Conservation (phyloP, 2,888 invertebrate genomes). For the Eurytoma adleriae region DNA sequence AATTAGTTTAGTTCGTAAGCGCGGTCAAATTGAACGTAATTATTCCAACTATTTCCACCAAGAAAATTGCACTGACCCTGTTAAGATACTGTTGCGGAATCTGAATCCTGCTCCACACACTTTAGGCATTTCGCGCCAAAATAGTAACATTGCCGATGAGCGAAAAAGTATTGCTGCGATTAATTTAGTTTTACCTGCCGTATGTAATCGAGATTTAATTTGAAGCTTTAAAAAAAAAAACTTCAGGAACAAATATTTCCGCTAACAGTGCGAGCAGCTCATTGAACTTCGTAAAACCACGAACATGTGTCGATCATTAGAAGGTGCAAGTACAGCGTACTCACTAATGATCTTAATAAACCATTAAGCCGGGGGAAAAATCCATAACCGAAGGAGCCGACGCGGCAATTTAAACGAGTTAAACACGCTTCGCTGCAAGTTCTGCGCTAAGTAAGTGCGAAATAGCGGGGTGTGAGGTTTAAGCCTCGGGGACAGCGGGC, state of each 20-base stretch:
- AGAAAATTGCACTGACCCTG: conserved; percentile 20
- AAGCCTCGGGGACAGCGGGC: background rate
- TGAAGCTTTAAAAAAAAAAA: background rate
- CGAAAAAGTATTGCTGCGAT: no score
- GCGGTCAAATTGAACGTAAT: conserved; percentile 6
- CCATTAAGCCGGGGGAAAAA: background rate
- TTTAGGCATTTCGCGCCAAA: no score
- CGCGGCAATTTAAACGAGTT: background rate
- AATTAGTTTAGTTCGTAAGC: conserved; percentile 48
- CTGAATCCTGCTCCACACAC: background rate
- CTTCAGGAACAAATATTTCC: background rate
- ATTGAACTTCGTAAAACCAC: background rate
- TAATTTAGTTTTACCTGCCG: background rate
- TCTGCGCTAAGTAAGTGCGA: conserved; percentile 22
- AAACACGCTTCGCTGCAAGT: conserved; percentile 9
- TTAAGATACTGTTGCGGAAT: background rate
- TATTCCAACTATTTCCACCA: conserved; percentile 30
- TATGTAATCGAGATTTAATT: background rate
- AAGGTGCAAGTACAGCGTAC: background rate
- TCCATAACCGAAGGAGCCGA: conserved; percentile 4
- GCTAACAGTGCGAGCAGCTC: no score
- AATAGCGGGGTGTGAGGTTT: background rate
- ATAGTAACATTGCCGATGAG: no score
- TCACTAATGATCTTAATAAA: conserved; percentile 26
- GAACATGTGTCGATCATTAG: no score